Evolutionary conservation across 2,797 vertebrate genomes (phyloP), one percentile per base, ranked within the genome.

Genomic region (Lepus townsendii): DNA sequence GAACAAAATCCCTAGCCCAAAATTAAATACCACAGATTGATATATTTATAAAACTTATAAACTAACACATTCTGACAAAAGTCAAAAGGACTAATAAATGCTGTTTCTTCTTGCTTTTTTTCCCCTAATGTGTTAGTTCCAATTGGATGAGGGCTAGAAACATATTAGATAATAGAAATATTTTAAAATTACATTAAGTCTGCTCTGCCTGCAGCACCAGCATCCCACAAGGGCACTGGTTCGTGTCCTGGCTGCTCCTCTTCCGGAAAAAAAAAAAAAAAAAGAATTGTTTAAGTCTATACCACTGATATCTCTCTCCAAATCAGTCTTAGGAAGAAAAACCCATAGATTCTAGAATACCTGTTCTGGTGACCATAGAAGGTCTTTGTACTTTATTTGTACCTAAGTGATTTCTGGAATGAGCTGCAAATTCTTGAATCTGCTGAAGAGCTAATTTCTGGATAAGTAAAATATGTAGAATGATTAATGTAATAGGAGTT

Each of bases 41-140:
- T 1, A 63, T 60, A 35, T 71, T 78, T 60, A 30, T 38, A 78
- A 71, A 71, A 62, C 68, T 72, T 77, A 50, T 60, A 22, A 62
- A 60, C 30, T 69, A 77, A 38, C 26, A 82, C 27, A 77, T 84
- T 92, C 57, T 47, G 11, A 84, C 47, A 84, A 91, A 83, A 92
- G 20, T 73, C 20, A 73, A 73, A 20, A 76, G 9, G n/a, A 90
- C 38, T 32, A 92, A 92, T 4, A 84, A 9, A 69, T 50, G 35
- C 35, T 32, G 11, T 87, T n/a, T 65, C 54, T 57, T 57, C 54
- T 57, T 57, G 17, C 54, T 16, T 68, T 75, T 80, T 85, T 24
- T 47, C 52, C 30, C 38, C 20, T 73, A 26, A 73, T 42, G 87
- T 80, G 68, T 30, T 76, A 20, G 14, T 7, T 62, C 62, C 66